Base-by-base conservation (phyloP, 2,888 invertebrate genomes). In the Ophioninae sp. region DNA sequence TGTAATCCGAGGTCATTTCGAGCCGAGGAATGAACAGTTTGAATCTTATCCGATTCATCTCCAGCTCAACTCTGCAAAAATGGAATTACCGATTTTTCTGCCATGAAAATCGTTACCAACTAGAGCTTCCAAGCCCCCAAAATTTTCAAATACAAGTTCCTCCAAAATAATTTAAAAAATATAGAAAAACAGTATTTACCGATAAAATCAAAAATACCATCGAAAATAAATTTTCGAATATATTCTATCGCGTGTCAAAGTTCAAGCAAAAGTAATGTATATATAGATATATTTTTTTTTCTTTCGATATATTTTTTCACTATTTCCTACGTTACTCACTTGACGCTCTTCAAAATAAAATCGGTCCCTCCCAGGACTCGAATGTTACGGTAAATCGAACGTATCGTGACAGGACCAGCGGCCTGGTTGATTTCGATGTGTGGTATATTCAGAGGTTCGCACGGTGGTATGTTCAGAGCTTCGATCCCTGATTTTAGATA, bases 391-490 rank as follows among this genome's bases (percentile, higher is more conserved):
- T 96, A 94, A 0, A 94, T 94, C 0, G 96, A 96, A 86, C 95
- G 95, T 20, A 97, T 90, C 82, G 94, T 94, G 30, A 97, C 94
- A n/a, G 96, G 95, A 0, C 96, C 95, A 8, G 95, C 94, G 0
- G 95, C 95, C 87, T 96, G 95, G 90, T 95, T 95, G 85, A 97
- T 94, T 87, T 95, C 95, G 83, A 96, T 93, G 75, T 95, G 94
- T 0, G 96, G 96, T 17, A 97, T 93, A 10, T 91, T 93, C 85
- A 97, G 94, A 0, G 97, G 97, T 84, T 97, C 96, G 85, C 96
- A 93, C 0, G 95, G 93, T 0, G 97, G 97, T 67, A 97, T 95
- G 20, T 94, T 94, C 0, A 97, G 92, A 88, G 95, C 96, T 0
- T 95, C 94, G 71, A 97, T 95, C 2, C 97, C 97, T 9, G 93